A percentile compares a stretch with the other conserved stretches of the same genome.
Conservation (phyloP, 2,888 invertebrate species). For the Cataglyphis cursor region DNA sequence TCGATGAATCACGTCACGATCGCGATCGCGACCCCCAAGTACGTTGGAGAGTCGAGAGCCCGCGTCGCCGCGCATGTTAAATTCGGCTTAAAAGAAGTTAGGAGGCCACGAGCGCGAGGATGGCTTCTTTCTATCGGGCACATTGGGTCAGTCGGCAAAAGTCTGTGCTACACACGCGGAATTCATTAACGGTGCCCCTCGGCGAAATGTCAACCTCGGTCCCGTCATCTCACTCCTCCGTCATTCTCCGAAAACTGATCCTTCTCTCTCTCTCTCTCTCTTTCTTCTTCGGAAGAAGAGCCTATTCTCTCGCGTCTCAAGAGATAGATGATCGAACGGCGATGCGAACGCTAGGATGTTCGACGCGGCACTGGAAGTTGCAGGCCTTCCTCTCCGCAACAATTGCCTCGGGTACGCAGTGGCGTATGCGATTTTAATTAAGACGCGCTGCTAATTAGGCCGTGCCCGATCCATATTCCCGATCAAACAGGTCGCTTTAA, state of each 20-base stretch:
- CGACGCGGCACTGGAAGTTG: constrained; percentile 83
- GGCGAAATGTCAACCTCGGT: constrained; percentile 43
- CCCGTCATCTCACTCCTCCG: constrained; percentile 1
- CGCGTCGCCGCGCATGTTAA: constrained; percentile 72
- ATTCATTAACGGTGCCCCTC: constrained; percentile 78
- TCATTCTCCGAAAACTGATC: constrained; percentile 47
- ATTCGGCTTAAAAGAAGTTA: constrained; percentile 76
- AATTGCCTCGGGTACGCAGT: constrained; percentile 83
- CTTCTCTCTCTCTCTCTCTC: background rate
- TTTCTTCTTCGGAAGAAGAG: background rate
- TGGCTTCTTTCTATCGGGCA: constrained; percentile 78
- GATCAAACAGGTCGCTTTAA: background rate
- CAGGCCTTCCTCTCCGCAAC: constrained; percentile 82
- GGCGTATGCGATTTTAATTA: constrained; percentile 82
- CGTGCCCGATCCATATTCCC: constrained; percentile 17
- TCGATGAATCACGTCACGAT: constrained; percentile 63
- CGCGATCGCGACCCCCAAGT: constrained; percentile 56
- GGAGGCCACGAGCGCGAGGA: constrained; percentile 72
- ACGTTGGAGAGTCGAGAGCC: constrained; percentile 28
- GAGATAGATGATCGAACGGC: constrained; percentile 41
- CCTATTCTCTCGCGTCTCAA: background rate
- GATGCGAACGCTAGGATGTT: constrained; percentile 82
- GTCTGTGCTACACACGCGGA: constrained; percentile 70
- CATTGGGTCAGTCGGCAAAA: constrained; percentile 83
- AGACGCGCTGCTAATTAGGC: constrained; percentile 71